These are phyloP conservation scores for Calidris pygmaea DNA, from an alignment of 2,113 vertebrate species.

Conservation along the genomic window DNA sequence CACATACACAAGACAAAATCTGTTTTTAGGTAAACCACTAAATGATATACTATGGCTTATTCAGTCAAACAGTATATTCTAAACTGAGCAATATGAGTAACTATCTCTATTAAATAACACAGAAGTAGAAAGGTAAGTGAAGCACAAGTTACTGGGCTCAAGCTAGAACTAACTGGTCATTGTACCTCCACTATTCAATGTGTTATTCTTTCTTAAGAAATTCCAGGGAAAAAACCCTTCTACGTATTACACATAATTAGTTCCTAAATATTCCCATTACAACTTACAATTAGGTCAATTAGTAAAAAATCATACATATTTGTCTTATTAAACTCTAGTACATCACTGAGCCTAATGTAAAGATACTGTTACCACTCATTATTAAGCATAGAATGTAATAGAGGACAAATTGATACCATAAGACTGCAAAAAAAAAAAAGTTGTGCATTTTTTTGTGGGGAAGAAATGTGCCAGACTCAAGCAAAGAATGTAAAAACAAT, in stretches of 20 bases:
- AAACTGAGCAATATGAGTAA: not conserved
- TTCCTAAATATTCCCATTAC: not conserved
- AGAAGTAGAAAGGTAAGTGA: not conserved
- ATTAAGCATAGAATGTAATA: too few relatives aligned
- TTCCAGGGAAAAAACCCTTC: not conserved
- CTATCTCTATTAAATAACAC: not conserved
- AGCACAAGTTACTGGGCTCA: not conserved
- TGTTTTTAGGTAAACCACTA: not conserved
- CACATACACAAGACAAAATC: not conserved
- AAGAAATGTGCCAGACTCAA: not conserved
- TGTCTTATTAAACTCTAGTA: not conserved
- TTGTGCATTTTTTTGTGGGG: not conserved
- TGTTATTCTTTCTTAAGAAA: not conserved
- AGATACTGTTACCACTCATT: too few relatives aligned
- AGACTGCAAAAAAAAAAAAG: not conserved
- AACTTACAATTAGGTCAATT: not conserved
- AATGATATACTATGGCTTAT: not conserved
- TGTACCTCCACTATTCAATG: not conserved
- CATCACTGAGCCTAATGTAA: not conserved
- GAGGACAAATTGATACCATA: not conserved
- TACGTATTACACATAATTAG: not conserved
- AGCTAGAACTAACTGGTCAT: not conserved
- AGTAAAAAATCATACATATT: not conserved
- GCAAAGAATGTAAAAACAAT: not conserved
- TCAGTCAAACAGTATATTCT: not conserved